Base-by-base conservation (phyloP, 2,888 invertebrate genomes). In the Cheiracanthium punctorium region DNA sequence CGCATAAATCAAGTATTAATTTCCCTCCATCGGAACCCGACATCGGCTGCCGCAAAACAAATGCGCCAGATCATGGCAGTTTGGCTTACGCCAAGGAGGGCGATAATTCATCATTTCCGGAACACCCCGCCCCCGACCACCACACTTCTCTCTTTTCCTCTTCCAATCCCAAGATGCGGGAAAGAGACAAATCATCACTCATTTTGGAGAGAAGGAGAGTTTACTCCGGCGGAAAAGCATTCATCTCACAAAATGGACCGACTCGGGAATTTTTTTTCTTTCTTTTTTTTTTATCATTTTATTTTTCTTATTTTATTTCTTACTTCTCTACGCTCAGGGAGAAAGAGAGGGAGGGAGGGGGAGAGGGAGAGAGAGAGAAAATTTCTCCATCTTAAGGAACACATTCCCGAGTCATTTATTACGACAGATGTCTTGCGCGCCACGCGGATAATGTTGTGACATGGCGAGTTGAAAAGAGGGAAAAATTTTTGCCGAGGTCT, bases 111-210 rank as follows among this genome's bases (percentile, higher is more conserved):
- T 43, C 20, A 24, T 28, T 14, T 10, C 64, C n/a, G 52, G 29
- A 52, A 14, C 48, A 67, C 79, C 32, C 52, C 28, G 24, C 70
- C 41, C 37, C 30, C 52, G 43, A 2, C 1, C 17, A 17, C 24
- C 58, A 24, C 58, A 17, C 37, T 71, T 64, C 72, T 71, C 74
- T 72, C 72, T 77, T 84, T 84, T 84, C 79, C 84, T 84, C 84
- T 84, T 84, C 74, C 84, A 84, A 84, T 84, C 84, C 84, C 84
- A 79, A 84, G 84, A 84, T 84, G 79, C 79, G 84, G 84, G 79
- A 58, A n/a, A 84, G 84, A 84, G 84, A 84, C 84, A 84, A 84
- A 84, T 84, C 84, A 84, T 84, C 84, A 84, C 84, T 84, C 84
- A 84, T 84, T 84, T 84, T 84, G 84, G 84, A 84, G 79, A 79